These are phyloP conservation scores for Melinaea marsaeus DNA, from an alignment of 2,888 invertebrate species.

Conservation along the genomic window DNA sequence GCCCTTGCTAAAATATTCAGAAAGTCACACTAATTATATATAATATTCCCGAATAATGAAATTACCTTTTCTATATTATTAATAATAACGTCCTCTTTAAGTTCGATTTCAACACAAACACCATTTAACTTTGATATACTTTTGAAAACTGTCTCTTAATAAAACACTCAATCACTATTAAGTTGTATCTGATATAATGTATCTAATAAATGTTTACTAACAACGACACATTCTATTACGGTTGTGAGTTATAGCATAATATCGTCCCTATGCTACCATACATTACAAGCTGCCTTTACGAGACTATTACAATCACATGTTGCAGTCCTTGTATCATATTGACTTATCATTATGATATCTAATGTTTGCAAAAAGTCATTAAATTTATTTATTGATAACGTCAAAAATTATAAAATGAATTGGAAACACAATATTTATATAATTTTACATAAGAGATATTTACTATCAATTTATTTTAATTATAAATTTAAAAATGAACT, in stretches of 20 bases:
- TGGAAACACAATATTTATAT: too few relatives aligned
- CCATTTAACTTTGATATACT: too few relatives aligned
- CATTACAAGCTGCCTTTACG: conserved; percentile 55
- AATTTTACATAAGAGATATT: background rate
- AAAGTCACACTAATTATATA: too few relatives aligned
- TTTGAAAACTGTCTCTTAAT: background rate
- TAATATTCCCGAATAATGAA: too few relatives aligned
- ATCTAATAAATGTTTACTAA: conserved; percentile 3
- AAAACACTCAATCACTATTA: conserved; percentile 4
- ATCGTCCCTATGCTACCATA: conserved; percentile 46
- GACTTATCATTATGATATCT: conserved; percentile 10
- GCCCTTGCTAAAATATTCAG: too few relatives aligned
- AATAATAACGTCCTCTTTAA: background rate
- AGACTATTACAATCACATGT: conserved; percentile 43
- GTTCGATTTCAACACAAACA: too few relatives aligned
- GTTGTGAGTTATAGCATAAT: conserved; percentile 33
- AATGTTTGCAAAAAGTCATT: conserved; percentile 1
- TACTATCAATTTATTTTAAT: conserved; percentile 5
- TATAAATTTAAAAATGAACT: conserved; percentile 4
- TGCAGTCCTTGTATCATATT: conserved; percentile 12
- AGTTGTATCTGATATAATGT: conserved; percentile 10
- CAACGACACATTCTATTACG: conserved; percentile 16
- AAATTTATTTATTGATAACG: too few relatives aligned
- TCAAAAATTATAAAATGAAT: too few relatives aligned
- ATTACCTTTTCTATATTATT: too few relatives aligned